A percentile compares a stretch with the other conserved stretches of the same genome.
phyloP scores from a whole-genome alignment of 2,888 invertebrate species.

The Zelleria hepariella region DNA sequence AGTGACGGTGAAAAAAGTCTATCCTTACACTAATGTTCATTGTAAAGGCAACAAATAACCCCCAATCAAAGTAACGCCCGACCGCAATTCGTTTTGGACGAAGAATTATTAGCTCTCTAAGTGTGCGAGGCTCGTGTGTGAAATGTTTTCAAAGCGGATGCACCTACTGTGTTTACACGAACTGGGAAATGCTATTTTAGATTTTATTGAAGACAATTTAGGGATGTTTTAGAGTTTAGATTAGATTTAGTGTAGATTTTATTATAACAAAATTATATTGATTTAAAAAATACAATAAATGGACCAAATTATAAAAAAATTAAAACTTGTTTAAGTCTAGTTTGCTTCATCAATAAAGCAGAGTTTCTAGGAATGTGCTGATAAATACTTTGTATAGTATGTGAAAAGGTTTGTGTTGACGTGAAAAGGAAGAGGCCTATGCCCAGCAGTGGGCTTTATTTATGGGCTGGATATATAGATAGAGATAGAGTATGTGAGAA shows the following conservation, averaged over 20 bases:
- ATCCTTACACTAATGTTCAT: constrained; percentile 55
- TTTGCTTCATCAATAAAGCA: too few relatives aligned
- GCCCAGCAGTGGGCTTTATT: too few relatives aligned
- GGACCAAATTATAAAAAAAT: background rate
- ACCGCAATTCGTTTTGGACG: constrained; percentile 60
- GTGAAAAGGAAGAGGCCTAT: too few relatives aligned
- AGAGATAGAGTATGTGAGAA: too few relatives aligned
- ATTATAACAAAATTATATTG: too few relatives aligned
- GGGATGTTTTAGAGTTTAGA: too few relatives aligned
- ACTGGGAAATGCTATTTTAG: background rate
- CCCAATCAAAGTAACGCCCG: constrained; percentile 65
- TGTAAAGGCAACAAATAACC: constrained; percentile 68
- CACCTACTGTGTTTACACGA: background rate
- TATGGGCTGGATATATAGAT: too few relatives aligned
- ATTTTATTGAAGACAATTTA: background rate
- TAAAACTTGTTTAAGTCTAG: background rate
- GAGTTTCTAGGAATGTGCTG: too few relatives aligned
- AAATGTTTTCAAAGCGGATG: background rate
- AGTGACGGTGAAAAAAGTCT: constrained; percentile 28
- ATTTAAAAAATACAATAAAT: too few relatives aligned
- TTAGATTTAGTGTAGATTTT: too few relatives aligned
- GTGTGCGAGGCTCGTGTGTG: constrained; percentile 15
- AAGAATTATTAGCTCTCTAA: constrained; percentile 60
- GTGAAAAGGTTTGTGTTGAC: too few relatives aligned
- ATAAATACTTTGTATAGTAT: too few relatives aligned